Base-by-base conservation (phyloP, 2,797 vertebrate genomes). In the Chiloscyllium punctatum region DNA sequence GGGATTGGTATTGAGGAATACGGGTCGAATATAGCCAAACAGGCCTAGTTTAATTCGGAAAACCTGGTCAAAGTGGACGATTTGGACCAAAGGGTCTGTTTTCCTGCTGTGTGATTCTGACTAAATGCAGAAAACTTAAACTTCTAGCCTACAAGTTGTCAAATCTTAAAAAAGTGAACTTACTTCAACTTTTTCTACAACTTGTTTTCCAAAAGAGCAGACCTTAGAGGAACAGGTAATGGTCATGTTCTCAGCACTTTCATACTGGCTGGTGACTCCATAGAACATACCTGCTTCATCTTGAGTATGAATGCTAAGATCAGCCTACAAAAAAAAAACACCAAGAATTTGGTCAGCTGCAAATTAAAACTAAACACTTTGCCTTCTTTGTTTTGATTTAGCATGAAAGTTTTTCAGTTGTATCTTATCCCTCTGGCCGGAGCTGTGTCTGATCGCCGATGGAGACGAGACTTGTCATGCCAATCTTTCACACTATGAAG, bases 151-250 rank as follows among this genome's bases (percentile, higher is more conserved):
- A 33, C 13, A 62, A 30, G 1, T 30, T 57, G 25, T 13, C 88
- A 48, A 84, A 48, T 82, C 79, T 48, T 37, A 37, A 21, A 66
- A 91, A 66, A 3, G 6, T 33, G 57, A 6, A 94, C 97, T 97
- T 95, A 97, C 97, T 97, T 97, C 97, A 96, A 97, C 97, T 96
- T 97, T 97, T 96, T 97, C 97, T 95, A 97, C 97, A 95, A 97
- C 97, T 96, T 97, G 97, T 96, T 97, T 97, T 95, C 97, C 97
- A 18, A 97, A 97, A 96, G 97, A 97, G 96, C 97, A 97, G 96
- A 97, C 96, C 96, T 97, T 97, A 95, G 97, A 97, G 94, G 97
- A 97, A 62, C 97, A 97, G 82, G 97, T 97, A 84, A 97, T 97
- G 27, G 97, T 97, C 97, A 97, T 97, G 96, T 97, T 97, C 90